Percentiles rank a stretch among this genome's conserved stretches.
phyloP scores from a whole-genome alignment of 1,140 invertebrate genomes.

The Andrena cerasifolii region DNA sequence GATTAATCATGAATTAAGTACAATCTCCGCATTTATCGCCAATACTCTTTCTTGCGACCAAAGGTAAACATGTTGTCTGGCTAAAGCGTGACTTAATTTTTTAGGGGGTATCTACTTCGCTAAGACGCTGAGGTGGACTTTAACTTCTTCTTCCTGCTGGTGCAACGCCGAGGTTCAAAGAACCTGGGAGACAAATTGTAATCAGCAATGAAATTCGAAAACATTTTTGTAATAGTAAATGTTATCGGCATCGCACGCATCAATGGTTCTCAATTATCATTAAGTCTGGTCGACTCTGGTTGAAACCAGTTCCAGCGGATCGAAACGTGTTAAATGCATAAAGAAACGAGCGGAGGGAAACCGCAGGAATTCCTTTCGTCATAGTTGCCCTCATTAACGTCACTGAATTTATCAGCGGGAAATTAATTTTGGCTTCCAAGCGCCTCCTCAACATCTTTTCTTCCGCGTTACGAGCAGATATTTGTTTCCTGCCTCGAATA shows the following conservation, averaged over 20 bases:
- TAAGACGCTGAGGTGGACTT: too few relatives aligned
- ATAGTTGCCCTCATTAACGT: background rate
- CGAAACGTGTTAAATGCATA: background rate
- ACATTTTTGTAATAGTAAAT: background rate
- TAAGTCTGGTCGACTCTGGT: constrained; percentile 10
- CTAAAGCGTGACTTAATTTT: too few relatives aligned
- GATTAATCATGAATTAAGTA: too few relatives aligned
- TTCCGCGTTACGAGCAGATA: too few relatives aligned
- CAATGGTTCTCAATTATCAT: constrained; percentile 11
- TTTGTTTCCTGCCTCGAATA: too few relatives aligned
- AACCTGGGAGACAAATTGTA: background rate
- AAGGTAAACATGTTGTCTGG: too few relatives aligned
- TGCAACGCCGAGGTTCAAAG: background rate
- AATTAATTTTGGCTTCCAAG: too few relatives aligned
- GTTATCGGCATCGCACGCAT: background rate
- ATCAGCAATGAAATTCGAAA: background rate
- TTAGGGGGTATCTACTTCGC: too few relatives aligned
- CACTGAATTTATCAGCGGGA: too few relatives aligned
- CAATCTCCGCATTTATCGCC: too few relatives aligned
- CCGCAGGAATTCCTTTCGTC: background rate
- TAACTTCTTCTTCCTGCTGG: background rate
- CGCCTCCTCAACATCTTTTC: too few relatives aligned
- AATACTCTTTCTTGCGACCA: too few relatives aligned
- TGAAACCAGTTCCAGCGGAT: constrained; percentile 37
- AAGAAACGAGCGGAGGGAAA: background rate